Evolutionary conservation across 2,888 invertebrate species (phyloP).

Genomic region (Dastarcus helophoroides): DNA sequence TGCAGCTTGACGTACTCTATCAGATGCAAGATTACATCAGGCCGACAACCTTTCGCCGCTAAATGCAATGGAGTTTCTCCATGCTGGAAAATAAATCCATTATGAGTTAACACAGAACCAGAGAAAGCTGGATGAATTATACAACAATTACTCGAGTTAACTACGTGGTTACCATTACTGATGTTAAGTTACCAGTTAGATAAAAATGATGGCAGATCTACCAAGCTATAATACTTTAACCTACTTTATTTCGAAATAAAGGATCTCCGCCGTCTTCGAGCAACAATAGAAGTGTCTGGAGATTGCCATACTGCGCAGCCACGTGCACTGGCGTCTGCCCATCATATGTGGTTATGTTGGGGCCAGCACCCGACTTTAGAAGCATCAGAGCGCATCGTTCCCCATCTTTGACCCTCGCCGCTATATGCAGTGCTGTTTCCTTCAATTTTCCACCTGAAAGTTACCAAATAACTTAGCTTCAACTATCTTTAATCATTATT

Average conservation of each 20-base stretch:
- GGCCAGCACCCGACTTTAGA: slow-evolving; percentile 93
- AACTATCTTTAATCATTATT: no score
- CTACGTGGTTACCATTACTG: no score
- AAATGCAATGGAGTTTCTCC: slow-evolving; percentile 95
- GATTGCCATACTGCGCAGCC: slow-evolving; percentile 84
- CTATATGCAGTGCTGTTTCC: slow-evolving; percentile 95
- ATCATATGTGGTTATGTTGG: slow-evolving; percentile 90
- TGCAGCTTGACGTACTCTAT: slow-evolving; percentile 70
- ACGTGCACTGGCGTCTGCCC: slow-evolving; percentile 97
- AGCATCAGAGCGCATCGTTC: slow-evolving; percentile 94
- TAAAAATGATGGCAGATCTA: background rate
- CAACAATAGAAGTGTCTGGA: slow-evolving; percentile 72
- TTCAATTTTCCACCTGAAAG: slow-evolving; percentile 63
- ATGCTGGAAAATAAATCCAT: slow-evolving; percentile 56
- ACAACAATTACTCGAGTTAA: no score
- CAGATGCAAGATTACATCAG: slow-evolving; percentile 76
- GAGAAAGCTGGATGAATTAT: no score
- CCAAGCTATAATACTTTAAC: slow-evolving; percentile 11
- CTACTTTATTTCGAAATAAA: slow-evolving; percentile 78
- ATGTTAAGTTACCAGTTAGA: no score
- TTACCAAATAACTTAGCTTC: no score
- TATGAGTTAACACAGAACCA: no score
- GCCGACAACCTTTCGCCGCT: slow-evolving; percentile 76
- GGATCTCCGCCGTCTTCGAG: slow-evolving; percentile 94
- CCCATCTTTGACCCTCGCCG: slow-evolving; percentile 85